These are phyloP conservation scores for Apantesis nais DNA, from an alignment of 2,888 invertebrate genomes.

Conservation along the genomic window DNA sequence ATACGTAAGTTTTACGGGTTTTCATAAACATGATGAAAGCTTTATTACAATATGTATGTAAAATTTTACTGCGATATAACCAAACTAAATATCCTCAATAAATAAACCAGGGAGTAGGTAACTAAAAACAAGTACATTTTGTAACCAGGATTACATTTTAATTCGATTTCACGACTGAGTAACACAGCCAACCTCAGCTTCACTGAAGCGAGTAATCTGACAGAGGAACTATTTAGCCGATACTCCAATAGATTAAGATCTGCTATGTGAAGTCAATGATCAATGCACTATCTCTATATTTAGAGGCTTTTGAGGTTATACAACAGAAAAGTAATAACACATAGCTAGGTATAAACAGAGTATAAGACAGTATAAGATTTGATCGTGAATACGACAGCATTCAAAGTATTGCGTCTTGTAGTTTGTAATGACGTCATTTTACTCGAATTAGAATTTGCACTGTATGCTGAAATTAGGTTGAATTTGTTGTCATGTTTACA, in stretches of 20 bases:
- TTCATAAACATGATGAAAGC: no score
- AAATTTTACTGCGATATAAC: background rate
- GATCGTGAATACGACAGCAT: background rate
- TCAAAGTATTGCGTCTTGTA: background rate
- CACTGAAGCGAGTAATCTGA: constrained; percentile 10
- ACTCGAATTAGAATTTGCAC: background rate
- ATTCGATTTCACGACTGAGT: background rate
- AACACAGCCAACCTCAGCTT: background rate
- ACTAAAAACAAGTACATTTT: background rate
- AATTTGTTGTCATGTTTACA: background rate
- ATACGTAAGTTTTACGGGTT: no score
- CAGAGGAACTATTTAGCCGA: constrained; percentile 7
- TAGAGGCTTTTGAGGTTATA: background rate
- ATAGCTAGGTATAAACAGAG: background rate
- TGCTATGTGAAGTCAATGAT: constrained; percentile 7
- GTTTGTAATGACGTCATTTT: background rate
- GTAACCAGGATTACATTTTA: constrained; percentile 3
- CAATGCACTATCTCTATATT: background rate
- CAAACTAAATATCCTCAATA: background rate
- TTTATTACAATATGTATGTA: background rate
- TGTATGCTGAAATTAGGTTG: background rate
- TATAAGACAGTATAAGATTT: no score
- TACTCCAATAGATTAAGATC: background rate
- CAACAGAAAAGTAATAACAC: background rate
- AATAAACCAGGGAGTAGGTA: background rate